Evolutionary conservation across 2,888 invertebrate genomes (phyloP), one percentile per base, ranked within the genome.

Genomic region (Schizaphis graminum): DNA sequence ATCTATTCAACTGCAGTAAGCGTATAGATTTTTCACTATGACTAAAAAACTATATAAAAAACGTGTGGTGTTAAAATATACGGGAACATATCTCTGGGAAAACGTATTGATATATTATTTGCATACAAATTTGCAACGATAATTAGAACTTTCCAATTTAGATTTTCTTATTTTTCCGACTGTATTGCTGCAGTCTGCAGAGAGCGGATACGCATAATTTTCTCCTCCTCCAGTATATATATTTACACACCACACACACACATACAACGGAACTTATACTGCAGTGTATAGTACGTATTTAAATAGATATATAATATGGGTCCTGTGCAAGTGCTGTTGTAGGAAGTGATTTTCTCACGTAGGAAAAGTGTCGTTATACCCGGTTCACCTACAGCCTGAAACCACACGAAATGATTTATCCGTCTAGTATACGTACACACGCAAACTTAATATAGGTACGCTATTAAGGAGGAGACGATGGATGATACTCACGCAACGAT

Each of bases 371-470:
- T 93, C 85, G 85, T 93, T 85, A 28, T 61, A 57, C 57, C 7
- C 35, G 89, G 47, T 94, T 94, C 94, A 94, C 94, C 94, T 94
- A 94, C 94, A 94, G 94, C 94, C 94, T 41, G 90, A 91, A 94
- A 94, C 94, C 67, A 93, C 85, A 47, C 85, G 47, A 89, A 85
- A 93, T 90, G 28, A 61, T 92, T 88, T 77, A 77, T 92, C 92
- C 92, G 41, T 88, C 44, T 56, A 24, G 35, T 11, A 85, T n/a
- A 44, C 28, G 44, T 4, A n/a, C 57, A 28, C 21, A 24, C n/a
- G 11, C 41, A 1, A 21, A 16, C 21, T 26, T 7, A 61, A 21
- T 85, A 16, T 35, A n/a, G n/a, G n/a, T n/a, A 53, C 4, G 7
- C 24, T 90, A 21, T 92, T 41, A n/a, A 49, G 61, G 26, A 61